Conservation (phyloP, 1,140 invertebrate genomes). For the Drosophila sp. region DNA sequence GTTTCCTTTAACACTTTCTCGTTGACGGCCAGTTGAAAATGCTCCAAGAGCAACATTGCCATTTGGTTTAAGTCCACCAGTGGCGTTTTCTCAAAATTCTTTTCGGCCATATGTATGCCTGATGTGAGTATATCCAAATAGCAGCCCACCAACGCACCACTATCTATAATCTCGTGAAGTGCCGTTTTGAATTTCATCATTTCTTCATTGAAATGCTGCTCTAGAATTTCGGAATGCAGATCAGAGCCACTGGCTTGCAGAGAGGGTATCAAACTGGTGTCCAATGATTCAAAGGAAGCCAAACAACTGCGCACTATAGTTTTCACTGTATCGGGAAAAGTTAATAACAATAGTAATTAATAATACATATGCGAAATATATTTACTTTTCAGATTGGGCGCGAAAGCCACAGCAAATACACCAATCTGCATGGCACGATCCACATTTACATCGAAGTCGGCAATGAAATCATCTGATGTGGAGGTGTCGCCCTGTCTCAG, state of each 20-base stretch:
- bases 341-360: neutral
- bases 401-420: slow-evolving; percentile 72
- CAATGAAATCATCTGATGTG: slow-evolving; percentile 69
- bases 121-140: slow-evolving; percentile 59
- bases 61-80: slow-evolving; percentile 65
- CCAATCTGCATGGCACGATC: slow-evolving; percentile 78
- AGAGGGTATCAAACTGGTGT: slow-evolving; percentile 73
- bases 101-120: slow-evolving; percentile 48
- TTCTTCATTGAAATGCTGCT: slow-evolving; percentile 79
- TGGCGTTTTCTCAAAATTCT: slow-evolving; percentile 50
- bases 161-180: slow-evolving; percentile 74
- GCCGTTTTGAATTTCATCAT: slow-evolving; percentile 65
- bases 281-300: slow-evolving; percentile 78
- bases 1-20: slow-evolving; percentile 39
- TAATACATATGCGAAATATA: neutral
- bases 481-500: slow-evolving; percentile 47
- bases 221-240: slow-evolving; percentile 68
- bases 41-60: slow-evolving; percentile 60
- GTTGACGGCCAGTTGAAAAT: slow-evolving; percentile 67
- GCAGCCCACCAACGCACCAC: slow-evolving; percentile 57
- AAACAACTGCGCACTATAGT: slow-evolving; percentile 73
- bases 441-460: slow-evolving; percentile 80
- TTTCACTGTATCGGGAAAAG: slow-evolving; percentile 49
- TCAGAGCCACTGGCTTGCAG: slow-evolving; percentile 55
- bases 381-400: slow-evolving; percentile 64